A percentile compares a stretch with the other conserved stretches of the same genome.
phyloP scores from a whole-genome alignment of 2,113 vertebrate species.

The Tylochromis polylepis region DNA sequence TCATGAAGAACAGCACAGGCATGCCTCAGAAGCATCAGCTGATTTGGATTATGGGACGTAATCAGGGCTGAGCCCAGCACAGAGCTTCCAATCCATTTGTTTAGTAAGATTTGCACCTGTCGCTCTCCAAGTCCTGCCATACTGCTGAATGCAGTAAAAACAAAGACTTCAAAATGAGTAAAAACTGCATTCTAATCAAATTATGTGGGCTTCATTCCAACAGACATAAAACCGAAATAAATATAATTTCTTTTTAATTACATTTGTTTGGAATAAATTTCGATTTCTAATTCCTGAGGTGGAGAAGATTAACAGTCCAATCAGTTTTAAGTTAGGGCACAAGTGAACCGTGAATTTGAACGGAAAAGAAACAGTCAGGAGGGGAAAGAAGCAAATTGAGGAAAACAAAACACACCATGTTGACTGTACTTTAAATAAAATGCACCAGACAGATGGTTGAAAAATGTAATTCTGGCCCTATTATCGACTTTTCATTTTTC shows the following conservation, averaged over 20 bases:
- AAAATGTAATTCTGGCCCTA: not conserved
- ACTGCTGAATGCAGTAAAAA: not conserved
- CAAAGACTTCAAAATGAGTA: not conserved
- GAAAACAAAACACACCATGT: not conserved
- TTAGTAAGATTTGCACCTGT: slow-evolving; percentile 57
- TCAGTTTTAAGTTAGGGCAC: not conserved
- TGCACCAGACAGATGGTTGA: not conserved
- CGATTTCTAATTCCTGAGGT: not conserved
- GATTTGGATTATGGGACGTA: slow-evolving; percentile 53
- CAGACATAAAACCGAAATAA: not conserved
- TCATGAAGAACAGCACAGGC: slow-evolving; percentile 17
- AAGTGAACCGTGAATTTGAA: not conserved
- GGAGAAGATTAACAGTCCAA: not conserved
- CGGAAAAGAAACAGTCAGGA: not conserved
- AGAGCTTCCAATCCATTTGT: slow-evolving; percentile 62
- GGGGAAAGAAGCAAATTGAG: not conserved
- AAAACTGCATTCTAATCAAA: not conserved
- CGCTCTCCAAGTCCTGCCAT: not conserved
- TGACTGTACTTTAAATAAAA: not conserved
- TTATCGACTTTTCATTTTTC: slow-evolving; percentile 14
- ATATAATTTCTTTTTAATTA: not conserved
- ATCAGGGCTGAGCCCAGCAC: slow-evolving; percentile 60
- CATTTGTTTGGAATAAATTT: not conserved
- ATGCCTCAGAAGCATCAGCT: slow-evolving; percentile 34
- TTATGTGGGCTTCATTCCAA: not conserved